Conservation (phyloP, 2,113 vertebrate species). For the Paratilapia polleni region DNA sequence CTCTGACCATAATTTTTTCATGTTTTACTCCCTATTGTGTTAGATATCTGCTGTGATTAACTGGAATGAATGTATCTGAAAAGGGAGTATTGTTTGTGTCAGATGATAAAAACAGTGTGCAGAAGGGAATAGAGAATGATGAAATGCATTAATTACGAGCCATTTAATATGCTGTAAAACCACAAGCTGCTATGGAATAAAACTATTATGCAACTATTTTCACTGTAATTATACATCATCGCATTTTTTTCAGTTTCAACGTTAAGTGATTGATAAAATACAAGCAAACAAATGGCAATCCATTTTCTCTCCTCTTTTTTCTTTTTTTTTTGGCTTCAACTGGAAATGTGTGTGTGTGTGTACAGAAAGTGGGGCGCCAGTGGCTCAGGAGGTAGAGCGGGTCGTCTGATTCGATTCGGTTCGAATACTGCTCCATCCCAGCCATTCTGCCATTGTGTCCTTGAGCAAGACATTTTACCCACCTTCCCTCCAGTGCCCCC, state of each 20-base stretch:
- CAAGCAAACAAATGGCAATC: background rate
- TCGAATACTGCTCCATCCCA: too few species aligned
- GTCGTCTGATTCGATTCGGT: too few species aligned
- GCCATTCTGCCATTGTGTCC: too few species aligned
- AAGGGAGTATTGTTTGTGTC: background rate
- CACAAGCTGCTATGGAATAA: slow-evolving; percentile 5
- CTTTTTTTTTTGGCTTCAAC: too few species aligned
- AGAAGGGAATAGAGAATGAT: background rate
- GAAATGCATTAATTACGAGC: background rate
- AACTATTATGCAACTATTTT: background rate
- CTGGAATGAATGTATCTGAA: background rate
- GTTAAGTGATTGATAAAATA: background rate
- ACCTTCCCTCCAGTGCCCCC: too few species aligned
- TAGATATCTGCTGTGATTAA: background rate
- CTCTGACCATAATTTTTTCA: background rate
- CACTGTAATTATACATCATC: background rate
- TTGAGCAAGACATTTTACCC: too few species aligned
- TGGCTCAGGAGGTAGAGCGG: too few species aligned
- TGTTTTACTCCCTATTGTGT: background rate
- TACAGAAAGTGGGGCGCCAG: too few species aligned
- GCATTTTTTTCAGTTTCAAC: background rate
- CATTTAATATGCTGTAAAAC: slow-evolving; percentile 12
- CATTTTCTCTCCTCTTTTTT: background rate
- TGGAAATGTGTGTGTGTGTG: background rate
- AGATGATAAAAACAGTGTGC: background rate